phyloP scores from a whole-genome alignment of 2,797 vertebrate species.

The Pipistrellus pipistrellus region DNA sequence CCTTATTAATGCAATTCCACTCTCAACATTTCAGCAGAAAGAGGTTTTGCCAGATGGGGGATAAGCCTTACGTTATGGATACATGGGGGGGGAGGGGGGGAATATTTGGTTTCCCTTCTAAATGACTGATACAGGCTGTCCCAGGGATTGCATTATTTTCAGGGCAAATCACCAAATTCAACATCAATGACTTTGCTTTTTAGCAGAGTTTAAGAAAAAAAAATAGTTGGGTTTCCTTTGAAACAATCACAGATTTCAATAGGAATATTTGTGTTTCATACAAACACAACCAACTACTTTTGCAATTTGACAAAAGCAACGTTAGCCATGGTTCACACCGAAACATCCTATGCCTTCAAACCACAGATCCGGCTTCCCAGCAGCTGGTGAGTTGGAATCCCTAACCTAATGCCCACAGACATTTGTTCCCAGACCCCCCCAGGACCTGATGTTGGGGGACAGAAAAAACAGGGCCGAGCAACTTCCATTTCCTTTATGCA shows the following conservation, averaged over 20 bases:
- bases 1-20: conserved; percentile 88
- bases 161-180: conserved; percentile 85
- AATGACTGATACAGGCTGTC: conserved; percentile 87
- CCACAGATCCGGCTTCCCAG: conserved; percentile 78
- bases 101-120: conserved; percentile 89
- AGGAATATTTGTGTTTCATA: conserved; percentile 72
- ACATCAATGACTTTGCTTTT: conserved; percentile 85
- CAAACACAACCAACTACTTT: conserved; percentile 81
- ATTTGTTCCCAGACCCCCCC: not conserved
- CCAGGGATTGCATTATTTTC: conserved; percentile 85
- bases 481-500: conserved; percentile 65
- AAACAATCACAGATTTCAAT: conserved; percentile 72
- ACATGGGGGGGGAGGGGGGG: conserved; percentile 79
- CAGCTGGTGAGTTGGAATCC: conserved; percentile 61
- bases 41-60: conserved; percentile 89
- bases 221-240: conserved; percentile 19
- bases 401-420: conserved; percentile 70
- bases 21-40: conserved; percentile 87
- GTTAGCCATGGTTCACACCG: conserved; percentile 80
- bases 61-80: conserved; percentile 86
- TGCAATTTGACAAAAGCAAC: conserved; percentile 85
- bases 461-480: conserved; percentile 10
- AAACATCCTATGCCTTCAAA: conserved; percentile 83
- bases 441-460: not conserved
- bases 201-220: conserved; percentile 70